These are phyloP conservation scores for Leiothrix lutea DNA, from an alignment of 2,113 vertebrate genomes.

Conservation along the genomic window DNA sequence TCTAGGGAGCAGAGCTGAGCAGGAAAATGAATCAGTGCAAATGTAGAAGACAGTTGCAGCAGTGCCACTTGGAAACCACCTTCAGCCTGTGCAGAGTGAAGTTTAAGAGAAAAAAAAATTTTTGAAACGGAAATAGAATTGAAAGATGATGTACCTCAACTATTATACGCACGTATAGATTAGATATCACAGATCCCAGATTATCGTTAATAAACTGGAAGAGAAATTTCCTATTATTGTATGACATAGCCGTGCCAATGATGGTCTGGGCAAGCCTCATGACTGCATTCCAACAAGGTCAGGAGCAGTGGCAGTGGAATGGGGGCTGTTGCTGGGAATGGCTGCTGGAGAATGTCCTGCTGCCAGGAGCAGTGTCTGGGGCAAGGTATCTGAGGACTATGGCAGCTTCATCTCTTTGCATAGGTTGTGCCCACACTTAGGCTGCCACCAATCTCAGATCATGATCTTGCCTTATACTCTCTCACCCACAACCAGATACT, in stretches of 20 bases:
- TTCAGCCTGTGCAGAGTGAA: neutral
- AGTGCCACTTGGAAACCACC: neutral
- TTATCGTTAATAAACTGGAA: neutral
- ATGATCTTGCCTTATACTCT: neutral
- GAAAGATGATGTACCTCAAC: neutral
- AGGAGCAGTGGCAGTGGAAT: neutral
- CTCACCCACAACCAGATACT: neutral
- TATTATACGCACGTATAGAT: fast-evolving
- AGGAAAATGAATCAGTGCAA: neutral
- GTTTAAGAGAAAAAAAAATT: neutral
- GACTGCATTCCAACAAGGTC: neutral
- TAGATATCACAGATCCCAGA: neutral
- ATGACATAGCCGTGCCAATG: neutral
- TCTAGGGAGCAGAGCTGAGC: neutral
- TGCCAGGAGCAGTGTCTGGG: neutral
- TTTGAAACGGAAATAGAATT: neutral
- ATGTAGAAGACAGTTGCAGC: neutral
- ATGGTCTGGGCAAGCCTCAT: neutral
- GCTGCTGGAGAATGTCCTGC: neutral
- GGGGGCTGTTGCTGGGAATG: neutral
- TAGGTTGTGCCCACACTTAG: neutral
- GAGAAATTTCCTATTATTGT: neutral
- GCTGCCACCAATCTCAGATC: neutral
- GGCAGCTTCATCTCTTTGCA: neutral
- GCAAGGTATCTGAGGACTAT: neutral